Evolutionary conservation across 2,113 vertebrate species (phyloP).

Genomic region (Carassius auratus): DNA sequence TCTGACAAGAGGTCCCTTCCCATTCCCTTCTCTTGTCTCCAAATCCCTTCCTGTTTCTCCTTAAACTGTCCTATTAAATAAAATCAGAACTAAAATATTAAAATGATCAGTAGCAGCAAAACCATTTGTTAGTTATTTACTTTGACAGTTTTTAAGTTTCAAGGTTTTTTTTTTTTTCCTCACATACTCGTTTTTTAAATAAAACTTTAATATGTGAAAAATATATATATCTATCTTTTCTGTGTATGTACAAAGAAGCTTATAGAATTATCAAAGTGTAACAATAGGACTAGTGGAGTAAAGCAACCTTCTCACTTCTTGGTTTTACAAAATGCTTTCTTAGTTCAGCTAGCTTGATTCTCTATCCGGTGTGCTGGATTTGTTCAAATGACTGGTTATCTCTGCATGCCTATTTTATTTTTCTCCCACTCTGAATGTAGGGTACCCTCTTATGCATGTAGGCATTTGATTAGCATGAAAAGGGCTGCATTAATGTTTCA

Average conservation of each 20-base stretch:
- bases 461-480: conserved; percentile 52
- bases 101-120: not conserved
- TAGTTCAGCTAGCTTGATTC: conserved; percentile 61
- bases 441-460: conserved; percentile 52
- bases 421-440: conserved; percentile 32
- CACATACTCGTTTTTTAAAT: not conserved
- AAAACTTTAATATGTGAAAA: conserved; percentile 31
- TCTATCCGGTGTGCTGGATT: conserved; percentile 58
- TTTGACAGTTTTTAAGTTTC: not conserved
- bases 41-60: not conserved
- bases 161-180: not conserved
- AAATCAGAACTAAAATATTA: not conserved
- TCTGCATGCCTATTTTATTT: conserved; percentile 49
- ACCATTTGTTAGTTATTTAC: no score
- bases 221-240: not conserved
- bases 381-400: conserved; percentile 61
- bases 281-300: conserved; percentile 9
- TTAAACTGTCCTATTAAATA: not conserved
- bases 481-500: conserved; percentile 51
- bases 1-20: not conserved
- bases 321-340: conserved; percentile 51
- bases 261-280: conserved; percentile 54
- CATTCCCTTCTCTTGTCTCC: not conserved
- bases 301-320: conserved; percentile 10
- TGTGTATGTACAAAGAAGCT: conserved; percentile 49